Evolutionary conservation across 2,797 vertebrate genomes (phyloP).

Genomic region (Ctenochaetus hawaiiensis): DNA sequence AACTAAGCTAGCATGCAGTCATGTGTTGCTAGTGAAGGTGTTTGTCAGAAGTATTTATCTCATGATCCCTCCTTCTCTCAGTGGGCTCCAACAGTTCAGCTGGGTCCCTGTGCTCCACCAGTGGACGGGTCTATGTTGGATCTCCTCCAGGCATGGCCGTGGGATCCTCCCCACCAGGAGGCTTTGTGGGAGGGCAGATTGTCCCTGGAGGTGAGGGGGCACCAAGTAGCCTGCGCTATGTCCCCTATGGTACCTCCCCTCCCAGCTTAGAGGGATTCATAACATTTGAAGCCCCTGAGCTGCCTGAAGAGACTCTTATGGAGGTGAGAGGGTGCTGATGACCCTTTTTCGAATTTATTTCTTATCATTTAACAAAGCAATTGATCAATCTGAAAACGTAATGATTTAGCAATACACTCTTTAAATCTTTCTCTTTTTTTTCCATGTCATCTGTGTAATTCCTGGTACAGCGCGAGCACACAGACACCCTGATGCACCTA

Average conservation of each 20-base stretch:
- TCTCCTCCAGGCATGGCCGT: conserved; percentile 91
- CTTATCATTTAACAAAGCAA: not conserved
- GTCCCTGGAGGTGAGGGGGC: conserved; percentile 83
- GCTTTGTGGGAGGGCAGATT: conserved; percentile 50
- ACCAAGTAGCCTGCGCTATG: conserved; percentile 92
- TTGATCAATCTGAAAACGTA: not conserved
- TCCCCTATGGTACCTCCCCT: conserved; percentile 95
- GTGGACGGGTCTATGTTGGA: conserved; percentile 90
- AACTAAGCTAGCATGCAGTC: not conserved
- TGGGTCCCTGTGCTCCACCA: conserved; percentile 94
- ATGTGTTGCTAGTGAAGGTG: not conserved
- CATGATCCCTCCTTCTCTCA: conserved; percentile 59
- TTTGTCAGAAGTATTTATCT: not conserved
- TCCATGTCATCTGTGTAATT: not conserved
- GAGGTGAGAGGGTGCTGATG: conserved; percentile 85
- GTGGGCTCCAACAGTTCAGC: conserved; percentile 96
- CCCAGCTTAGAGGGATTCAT: conserved; percentile 97
- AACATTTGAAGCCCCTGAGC: conserved; percentile 96
- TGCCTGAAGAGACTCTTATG: conserved; percentile 98
- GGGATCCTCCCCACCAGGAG: conserved; percentile 91
- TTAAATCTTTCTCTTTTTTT: not conserved
- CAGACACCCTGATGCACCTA: conserved; percentile 94
- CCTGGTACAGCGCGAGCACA: conserved; percentile 91
- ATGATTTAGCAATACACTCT: not conserved
- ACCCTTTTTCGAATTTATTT: not conserved